Evolutionary conservation across 2,888 invertebrate species (phyloP), one percentile per base, ranked within the genome.

Genomic region (Zootermopsis nevadensis): DNA sequence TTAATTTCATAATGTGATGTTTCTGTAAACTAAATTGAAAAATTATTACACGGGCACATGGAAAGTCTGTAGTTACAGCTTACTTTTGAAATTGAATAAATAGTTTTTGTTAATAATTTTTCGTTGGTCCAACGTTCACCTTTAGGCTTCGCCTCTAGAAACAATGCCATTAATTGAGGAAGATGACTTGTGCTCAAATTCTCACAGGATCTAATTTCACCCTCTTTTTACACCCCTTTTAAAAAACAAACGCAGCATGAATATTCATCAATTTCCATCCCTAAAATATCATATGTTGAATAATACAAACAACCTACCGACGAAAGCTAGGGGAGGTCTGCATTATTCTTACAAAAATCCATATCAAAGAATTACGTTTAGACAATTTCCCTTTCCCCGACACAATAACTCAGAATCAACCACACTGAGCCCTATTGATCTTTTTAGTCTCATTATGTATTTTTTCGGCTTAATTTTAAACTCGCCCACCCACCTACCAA

Each of bases 211-310:
- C 30, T 12, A 12, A 31, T 69, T 69, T 69, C 19, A 2, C 33
- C 31, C 19, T 53, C 27, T 77, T 77, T 77, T 77, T 33, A n/a
- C 33, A 31, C 77, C 15, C 77, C 77, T 31, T 77, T 77, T 55
- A 31, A 31, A 77, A 77, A 53, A 53, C 55, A 55, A 77, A 77
- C 33, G 15, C 42, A 77, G 27, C 55, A 77, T 77, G 77, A 77
- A 77, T 77, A 77, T 77, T 77, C 55, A 77, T 77, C 22, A 77
- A 77, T 77, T 77, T 77, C 33, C 31, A 77, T 55, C 55, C 77
- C 77, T 55, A 55, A 55, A 31, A 77, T 77, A 77, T 53, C 77
- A 55, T 22, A 33, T 48, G 77, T 55, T 55, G 55, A 77, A 77
- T 55, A 38, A 77, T 55, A 55, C 77, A 48, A 55, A 55, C 77